phyloP scores from a whole-genome alignment of 2,797 vertebrate genomes.

The Sebastes baramenuke region DNA sequence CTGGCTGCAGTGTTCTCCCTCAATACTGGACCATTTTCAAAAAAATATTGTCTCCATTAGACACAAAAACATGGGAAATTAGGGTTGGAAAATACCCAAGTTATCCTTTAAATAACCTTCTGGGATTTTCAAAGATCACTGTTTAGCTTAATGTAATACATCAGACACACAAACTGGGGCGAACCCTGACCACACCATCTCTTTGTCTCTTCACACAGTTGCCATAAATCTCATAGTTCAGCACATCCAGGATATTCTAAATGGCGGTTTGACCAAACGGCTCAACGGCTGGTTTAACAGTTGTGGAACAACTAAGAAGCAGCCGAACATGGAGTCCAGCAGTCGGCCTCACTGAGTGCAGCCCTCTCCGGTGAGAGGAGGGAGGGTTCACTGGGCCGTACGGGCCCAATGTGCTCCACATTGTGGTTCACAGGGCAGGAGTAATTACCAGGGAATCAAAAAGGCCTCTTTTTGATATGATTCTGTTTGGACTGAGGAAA shows the following conservation, averaged over 20 bases:
- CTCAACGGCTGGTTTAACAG: slow-evolving; percentile 86
- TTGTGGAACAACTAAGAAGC: slow-evolving; percentile 82
- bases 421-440: slow-evolving; percentile 35
- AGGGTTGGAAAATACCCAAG: too few species aligned
- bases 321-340: slow-evolving; percentile 89
- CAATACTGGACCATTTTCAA: too few species aligned
- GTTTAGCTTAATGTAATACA: not conserved
- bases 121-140: not conserved
- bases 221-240: slow-evolving; percentile 98
- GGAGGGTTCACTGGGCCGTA: not conserved
- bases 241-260: slow-evolving; percentile 97
- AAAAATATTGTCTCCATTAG: too few species aligned
- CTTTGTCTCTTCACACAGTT: slow-evolving; percentile 78
- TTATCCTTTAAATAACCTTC: not conserved
- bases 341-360: slow-evolving; percentile 90
- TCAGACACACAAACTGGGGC: not conserved
- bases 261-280: slow-evolving; percentile 89
- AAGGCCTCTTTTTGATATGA: slow-evolving; percentile 32
- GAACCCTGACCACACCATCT: not conserved
- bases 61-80: too few species aligned
- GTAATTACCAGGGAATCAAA: slow-evolving; percentile 24
- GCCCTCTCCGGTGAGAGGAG: not conserved
- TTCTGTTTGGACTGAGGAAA: slow-evolving; percentile 32
- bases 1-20: too few species aligned
- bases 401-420: slow-evolving; percentile 37